A percentile compares a stretch with the other conserved stretches of the same genome.
phyloP scores from a whole-genome alignment of 2,113 vertebrate genomes.

The Dissostichus mawsoni region DNA sequence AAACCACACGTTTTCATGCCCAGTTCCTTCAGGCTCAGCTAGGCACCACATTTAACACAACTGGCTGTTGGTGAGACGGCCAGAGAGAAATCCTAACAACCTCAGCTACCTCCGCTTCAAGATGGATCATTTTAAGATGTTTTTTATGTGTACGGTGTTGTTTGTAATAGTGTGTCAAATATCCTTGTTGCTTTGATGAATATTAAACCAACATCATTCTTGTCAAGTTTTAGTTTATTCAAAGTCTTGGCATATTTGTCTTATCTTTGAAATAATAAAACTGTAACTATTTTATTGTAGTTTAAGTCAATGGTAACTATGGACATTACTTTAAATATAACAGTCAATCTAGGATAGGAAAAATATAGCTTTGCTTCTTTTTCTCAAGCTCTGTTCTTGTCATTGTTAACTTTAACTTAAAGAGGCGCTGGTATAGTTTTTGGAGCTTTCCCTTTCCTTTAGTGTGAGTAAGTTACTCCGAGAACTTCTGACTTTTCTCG shows the following conservation, averaged over 20 bases:
- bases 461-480: too few relatives aligned
- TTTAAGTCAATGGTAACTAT: background rate
- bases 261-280: background rate
- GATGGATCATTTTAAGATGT: constrained; percentile 11
- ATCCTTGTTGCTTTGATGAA: background rate
- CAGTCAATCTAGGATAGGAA: background rate
- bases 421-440: too few relatives aligned
- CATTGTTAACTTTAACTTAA: background rate
- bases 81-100: constrained; percentile 17
- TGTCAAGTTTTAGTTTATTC: background rate
- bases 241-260: background rate
- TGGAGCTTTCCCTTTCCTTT: too few relatives aligned
- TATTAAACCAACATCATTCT: background rate
- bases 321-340: background rate
- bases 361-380: background rate
- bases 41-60: constrained; percentile 32
- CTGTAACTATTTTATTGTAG: background rate
- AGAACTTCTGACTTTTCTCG: background rate
- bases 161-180: background rate
- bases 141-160: constrained; percentile 3
- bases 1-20: constrained; percentile 29
- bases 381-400: background rate
- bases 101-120: background rate
- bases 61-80: background rate
- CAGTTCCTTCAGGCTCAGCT: constrained; percentile 40